Evolutionary conservation across 2,888 invertebrate species (phyloP).

Genomic region (Hymenopus coronatus): DNA sequence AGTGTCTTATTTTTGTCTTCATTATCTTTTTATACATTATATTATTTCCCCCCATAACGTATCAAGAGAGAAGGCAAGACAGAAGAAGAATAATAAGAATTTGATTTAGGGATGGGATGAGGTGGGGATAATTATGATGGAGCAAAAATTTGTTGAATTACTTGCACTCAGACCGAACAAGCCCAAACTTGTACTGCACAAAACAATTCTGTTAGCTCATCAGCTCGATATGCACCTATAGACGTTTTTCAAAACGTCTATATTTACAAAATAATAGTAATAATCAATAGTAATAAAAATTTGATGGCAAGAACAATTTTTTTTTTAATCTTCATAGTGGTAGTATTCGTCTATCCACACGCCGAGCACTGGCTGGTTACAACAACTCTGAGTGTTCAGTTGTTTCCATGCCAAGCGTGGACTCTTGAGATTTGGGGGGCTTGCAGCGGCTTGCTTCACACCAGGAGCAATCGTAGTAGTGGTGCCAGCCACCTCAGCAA

Average conservation of each 20-base stretch:
- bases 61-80: slow-evolving; percentile 1
- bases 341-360: slow-evolving; percentile 7
- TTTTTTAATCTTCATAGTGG: slow-evolving; percentile 16
- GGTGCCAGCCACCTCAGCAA: slow-evolving; percentile 43
- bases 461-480: neutral
- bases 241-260: slow-evolving; percentile 30
- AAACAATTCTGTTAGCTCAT: slow-evolving; percentile 15
- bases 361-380: slow-evolving; percentile 2
- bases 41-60: neutral
- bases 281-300: slow-evolving; percentile 34
- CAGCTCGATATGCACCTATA: slow-evolving; percentile 32
- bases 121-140: neutral
- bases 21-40: neutral
- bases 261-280: slow-evolving; percentile 31
- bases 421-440: neutral
- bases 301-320: slow-evolving; percentile 34
- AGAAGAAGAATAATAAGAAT: neutral
- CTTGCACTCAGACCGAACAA: slow-evolving; percentile 31
- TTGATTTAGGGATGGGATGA: neutral
- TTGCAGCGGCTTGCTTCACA: neutral
- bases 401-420: neutral
- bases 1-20: neutral
- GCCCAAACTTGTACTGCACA: slow-evolving; percentile 16
- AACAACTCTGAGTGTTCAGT: neutral
- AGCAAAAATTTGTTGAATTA: slow-evolving; percentile 23